Evolutionary conservation across 2,113 vertebrate species (phyloP).

Genomic region (Labeo rohita): DNA sequence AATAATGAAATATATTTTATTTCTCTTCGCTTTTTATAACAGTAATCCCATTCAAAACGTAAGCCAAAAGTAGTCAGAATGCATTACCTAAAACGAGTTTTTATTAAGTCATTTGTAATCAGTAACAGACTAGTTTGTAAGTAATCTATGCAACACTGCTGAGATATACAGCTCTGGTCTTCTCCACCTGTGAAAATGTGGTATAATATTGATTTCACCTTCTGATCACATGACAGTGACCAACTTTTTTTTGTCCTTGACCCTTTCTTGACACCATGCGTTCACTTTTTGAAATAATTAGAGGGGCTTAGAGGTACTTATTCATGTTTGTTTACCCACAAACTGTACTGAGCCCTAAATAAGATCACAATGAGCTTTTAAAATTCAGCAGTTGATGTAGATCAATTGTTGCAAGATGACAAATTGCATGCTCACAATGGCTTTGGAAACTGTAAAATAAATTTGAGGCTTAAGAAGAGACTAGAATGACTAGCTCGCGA

Average conservation of each 20-base stretch:
- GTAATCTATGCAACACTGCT: neutral
- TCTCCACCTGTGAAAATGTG: neutral
- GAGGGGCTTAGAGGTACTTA: neutral
- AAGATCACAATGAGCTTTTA: too few species aligned
- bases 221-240: neutral
- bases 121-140: neutral
- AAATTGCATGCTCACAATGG: neutral
- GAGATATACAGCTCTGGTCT: neutral
- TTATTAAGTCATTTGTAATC: too few species aligned
- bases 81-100: neutral
- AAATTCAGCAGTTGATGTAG: neutral
- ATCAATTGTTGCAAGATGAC: neutral
- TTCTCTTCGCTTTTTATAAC: too few species aligned
- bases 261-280: neutral
- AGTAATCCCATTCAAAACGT: too few species aligned
- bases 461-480: neutral
- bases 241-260: too few species aligned
- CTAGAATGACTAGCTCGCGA: too few species aligned
- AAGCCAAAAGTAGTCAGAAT: neutral
- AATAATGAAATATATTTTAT: too few species aligned
- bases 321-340: neutral
- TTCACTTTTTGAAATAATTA: neutral
- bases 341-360: neutral
- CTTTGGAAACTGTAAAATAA: neutral
- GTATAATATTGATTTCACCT: neutral